phyloP scores from a whole-genome alignment of 2,797 vertebrate species.

The Hyperoplus lanceolatus region DNA sequence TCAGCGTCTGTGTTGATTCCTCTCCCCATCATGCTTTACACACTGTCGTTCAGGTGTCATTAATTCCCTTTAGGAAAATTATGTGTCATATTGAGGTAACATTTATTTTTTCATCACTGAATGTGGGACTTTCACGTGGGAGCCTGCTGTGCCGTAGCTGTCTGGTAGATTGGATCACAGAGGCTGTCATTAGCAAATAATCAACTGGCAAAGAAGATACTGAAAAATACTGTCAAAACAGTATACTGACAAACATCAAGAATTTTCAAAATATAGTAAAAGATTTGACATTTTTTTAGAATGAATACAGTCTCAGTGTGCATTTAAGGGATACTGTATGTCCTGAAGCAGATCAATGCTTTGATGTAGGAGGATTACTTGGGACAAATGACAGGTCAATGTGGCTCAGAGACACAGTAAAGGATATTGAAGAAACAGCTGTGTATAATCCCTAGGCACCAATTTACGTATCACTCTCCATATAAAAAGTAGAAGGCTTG shows the following conservation, averaged over 20 bases:
- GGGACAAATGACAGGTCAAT: conserved; percentile 16
- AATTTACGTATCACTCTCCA: conserved; percentile 9
- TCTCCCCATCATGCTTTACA: conserved; percentile 19
- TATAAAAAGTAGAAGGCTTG: conserved; percentile 16
- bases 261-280: conserved; percentile 15
- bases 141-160: conserved; percentile 49
- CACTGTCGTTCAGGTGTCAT: conserved; percentile 34
- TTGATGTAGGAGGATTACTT: neutral
- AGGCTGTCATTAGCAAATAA: conserved; percentile 59
- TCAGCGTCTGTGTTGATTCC: conserved; percentile 37
- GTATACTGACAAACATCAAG: neutral
- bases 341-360: neutral
- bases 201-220: conserved; percentile 43
- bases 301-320: neutral
- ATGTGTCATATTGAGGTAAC: conserved; percentile 26
- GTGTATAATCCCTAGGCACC: conserved; percentile 9
- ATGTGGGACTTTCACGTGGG: conserved; percentile 46
- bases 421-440: conserved; percentile 14
- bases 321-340: neutral
- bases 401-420: conserved; percentile 6
- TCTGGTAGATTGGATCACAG: conserved; percentile 64
- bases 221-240: conserved; percentile 57
- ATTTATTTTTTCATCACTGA: conserved; percentile 42
- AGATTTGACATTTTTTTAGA: conserved; percentile 6
- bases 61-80: conserved; percentile 44